phyloP scores from a whole-genome alignment of 2,113 vertebrate species.

The Pseudopodoces humilis region DNA sequence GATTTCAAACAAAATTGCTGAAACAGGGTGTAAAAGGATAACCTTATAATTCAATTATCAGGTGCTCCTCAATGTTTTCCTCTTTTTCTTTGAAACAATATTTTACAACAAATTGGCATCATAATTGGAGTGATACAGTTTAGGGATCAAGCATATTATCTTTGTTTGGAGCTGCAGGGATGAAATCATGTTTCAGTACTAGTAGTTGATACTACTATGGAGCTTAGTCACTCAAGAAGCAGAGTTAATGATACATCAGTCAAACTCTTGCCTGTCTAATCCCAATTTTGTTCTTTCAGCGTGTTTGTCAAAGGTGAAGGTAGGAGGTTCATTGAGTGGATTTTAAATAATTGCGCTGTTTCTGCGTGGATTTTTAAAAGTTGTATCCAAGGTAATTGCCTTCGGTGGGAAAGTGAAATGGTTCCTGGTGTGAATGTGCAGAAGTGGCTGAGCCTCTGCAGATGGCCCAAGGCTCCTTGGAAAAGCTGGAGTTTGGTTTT shows the following conservation, averaged over 20 bases:
- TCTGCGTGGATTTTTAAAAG: not conserved
- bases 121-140: not conserved
- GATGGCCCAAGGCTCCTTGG: not conserved
- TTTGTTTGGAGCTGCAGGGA: constrained; percentile 13
- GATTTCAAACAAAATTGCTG: not conserved
- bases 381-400: not conserved
- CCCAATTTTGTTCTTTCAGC: not conserved
- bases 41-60: not conserved
- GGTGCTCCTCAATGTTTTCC: not conserved
- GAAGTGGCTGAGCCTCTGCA: not conserved
- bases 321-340: constrained; percentile 45
- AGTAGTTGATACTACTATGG: constrained; percentile 11
- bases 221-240: constrained; percentile 42
- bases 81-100: not conserved
- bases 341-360: not conserved
- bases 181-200: constrained; percentile 10
- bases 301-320: constrained; percentile 12
- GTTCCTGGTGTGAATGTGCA: not conserved
- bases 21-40: not conserved
- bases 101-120: not conserved
- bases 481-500: not conserved
- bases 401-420: not conserved
- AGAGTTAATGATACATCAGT: constrained; percentile 6
- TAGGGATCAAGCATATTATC: not conserved
- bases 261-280: constrained; percentile 3